These are phyloP conservation scores for Lepilemur ruficaudatus DNA, from an alignment of 2,797 vertebrate genomes.

Conservation along the genomic window DNA sequence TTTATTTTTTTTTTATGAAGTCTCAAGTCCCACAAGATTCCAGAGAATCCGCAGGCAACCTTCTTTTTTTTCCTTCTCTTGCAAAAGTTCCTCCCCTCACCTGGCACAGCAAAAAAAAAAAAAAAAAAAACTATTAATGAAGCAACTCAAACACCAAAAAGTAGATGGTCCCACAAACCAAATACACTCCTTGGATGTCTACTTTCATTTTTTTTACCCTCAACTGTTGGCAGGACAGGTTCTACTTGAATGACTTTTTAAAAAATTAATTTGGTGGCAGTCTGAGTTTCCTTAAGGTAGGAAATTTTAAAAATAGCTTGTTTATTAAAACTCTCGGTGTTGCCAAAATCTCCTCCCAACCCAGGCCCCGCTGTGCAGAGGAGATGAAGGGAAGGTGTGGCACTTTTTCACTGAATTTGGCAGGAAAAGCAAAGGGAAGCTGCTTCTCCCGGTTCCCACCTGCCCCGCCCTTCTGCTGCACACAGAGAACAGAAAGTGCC, in stretches of 20 bases:
- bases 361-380: conserved; percentile 36
- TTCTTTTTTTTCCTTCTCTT: not conserved
- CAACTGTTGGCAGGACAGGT: not conserved
- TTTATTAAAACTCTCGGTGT: conserved; percentile 60
- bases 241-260: not conserved
- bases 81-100: not conserved
- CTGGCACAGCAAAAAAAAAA: no score
- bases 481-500: conserved; percentile 75
- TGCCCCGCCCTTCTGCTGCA: conserved; percentile 75
- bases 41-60: not conserved
- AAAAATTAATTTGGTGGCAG: conserved; percentile 8
- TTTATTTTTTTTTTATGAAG: not conserved
- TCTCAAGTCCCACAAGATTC: not conserved
- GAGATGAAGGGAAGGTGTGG: conserved; percentile 53
- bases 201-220: not conserved
- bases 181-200: not conserved
- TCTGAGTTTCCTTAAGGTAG: conserved; percentile 58
- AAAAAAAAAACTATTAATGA: not conserved
- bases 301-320: conserved; percentile 62
- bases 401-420: conserved; percentile 51
- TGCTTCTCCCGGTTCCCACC: conserved; percentile 47
- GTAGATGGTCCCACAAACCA: not conserved
- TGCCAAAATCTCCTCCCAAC: conserved; percentile 64
- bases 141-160: not conserved
- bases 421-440: conserved; percentile 73